A percentile compares a stretch with the other conserved stretches of the same genome.
These are phyloP conservation scores for Calliphora vomitoria DNA, from an alignment of 2,888 invertebrate species.

Conservation along the genomic window DNA sequence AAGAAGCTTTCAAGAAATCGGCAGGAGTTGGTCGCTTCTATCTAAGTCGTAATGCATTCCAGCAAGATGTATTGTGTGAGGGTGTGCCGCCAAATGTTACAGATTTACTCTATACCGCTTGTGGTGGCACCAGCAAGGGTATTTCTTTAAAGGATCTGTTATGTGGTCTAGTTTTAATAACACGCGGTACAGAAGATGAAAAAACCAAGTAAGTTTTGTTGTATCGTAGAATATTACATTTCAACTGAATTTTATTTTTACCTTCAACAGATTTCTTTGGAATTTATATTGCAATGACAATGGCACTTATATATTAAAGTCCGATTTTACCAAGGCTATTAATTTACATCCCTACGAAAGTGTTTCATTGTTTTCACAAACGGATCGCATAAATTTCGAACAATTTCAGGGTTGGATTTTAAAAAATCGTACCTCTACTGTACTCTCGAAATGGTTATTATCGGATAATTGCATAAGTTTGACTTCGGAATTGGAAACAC, in stretches of 20 bases:
- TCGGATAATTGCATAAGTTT: slow-evolving; percentile 89
- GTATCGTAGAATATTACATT: not conserved
- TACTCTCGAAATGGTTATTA: slow-evolving; percentile 92
- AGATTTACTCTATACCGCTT: slow-evolving; percentile 92
- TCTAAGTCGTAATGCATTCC: slow-evolving; percentile 91
- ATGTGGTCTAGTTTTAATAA: slow-evolving; percentile 93
- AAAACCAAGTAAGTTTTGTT: slow-evolving; percentile 87
- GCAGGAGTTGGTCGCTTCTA: slow-evolving; percentile 89
- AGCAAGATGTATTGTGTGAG: slow-evolving; percentile 94
- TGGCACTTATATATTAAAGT: slow-evolving; percentile 89
- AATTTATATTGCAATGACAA: slow-evolving; percentile 93
- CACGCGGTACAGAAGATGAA: slow-evolving; percentile 93
- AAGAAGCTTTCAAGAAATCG: slow-evolving; percentile 94
- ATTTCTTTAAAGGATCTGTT: slow-evolving; percentile 93
- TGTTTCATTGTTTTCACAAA: slow-evolving; percentile 84
- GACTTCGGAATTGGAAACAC: slow-evolving; percentile 93
- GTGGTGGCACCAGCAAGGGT: slow-evolving; percentile 93
- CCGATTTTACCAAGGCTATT: slow-evolving; percentile 89
- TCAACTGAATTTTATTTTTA: slow-evolving; percentile 7
- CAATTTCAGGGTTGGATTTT: slow-evolving; percentile 93
- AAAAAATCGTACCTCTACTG: slow-evolving; percentile 90
- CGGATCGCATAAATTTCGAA: slow-evolving; percentile 88
- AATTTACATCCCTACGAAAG: slow-evolving; percentile 84
- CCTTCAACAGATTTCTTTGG: slow-evolving; percentile 89
- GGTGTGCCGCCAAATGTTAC: slow-evolving; percentile 93